Base-by-base conservation (phyloP, 1,140 invertebrate genomes). In the Solenopsis invicta region DNA sequence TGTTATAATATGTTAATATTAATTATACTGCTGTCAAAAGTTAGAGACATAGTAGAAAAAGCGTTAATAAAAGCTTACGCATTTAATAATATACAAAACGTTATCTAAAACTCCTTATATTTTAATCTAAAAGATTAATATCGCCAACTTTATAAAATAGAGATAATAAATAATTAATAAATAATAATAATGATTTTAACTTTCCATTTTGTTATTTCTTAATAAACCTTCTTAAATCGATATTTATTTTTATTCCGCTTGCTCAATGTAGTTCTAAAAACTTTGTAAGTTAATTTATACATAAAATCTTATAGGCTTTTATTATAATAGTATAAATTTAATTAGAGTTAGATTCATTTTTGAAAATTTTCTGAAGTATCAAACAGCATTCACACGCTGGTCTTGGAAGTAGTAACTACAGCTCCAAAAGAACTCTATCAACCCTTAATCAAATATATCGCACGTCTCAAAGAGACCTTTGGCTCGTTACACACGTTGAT, bases 401-500 rank as follows among this genome's bases (percentile, higher is more conserved):
- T 56, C 1, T 81, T 69, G 37, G n/a, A 9, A 67, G 10, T 41
- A 16, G 12, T 41, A 71, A 59, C 16, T 80, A 54, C 16, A 62
- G 12, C 34, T 50, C 18, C 29, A 16, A 56, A 81, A 71, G 12
- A 71, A 45, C n/a, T 80, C 45, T 67, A 10, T 52, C 8, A 21
- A 56, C 16, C 12, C 10, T 81, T 81, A 9, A 9, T 13, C 77
- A 45, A 66, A 45, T 48, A 82, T 59, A 56, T 76, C 29, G 13
- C 3, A 34, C 16, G 4, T 62, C 45, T 76, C 45, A 75, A 54
- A 16, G 13, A 85, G 5, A 24, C 56, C 64, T 77, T 16, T 75
- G 34, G 29, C n/a, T 85, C 24, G 12, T 75, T 84, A 62, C 41
- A 84, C 54, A 54, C 56, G 45, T 67, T 45, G 74, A 75, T 78